Evolutionary conservation across 1,140 invertebrate species (phyloP), one percentile per base, ranked within the genome.

Genomic region (Calliopsis andreniformis): DNA sequence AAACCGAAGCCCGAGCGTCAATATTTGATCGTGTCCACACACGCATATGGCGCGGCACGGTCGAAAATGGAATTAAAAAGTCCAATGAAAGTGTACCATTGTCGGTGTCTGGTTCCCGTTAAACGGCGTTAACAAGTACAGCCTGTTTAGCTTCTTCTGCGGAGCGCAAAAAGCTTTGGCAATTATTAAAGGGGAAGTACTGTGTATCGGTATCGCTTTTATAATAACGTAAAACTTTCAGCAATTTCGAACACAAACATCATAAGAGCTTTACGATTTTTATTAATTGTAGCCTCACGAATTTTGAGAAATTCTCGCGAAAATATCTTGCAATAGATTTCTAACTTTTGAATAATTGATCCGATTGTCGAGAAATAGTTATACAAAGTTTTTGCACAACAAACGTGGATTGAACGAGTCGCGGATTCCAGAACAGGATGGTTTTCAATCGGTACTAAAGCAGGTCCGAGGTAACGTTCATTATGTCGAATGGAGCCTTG

Each of bases 1-100:
- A 73, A 66, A 81, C 51, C 78, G 58, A 79, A 73, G 56, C 47
- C 18, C n/a, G 53, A 62, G 66, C 75, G 79, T 78, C 68, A 69
- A 51, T 68, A 81, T 73, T 70, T 79, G 68, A 82, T 82, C 75
- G 30, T 25, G 47, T 43, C 18, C 42, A 45, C 23, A 25, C 68
- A 51, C 18, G 63, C 39, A 39, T 56, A 56, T 45, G 51, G 20
- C 39, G 39, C 39, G 2, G 23, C n/a, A 42, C 56, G n/a, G 20
- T 64, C 28, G 51, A 75, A 67, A 67, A 63, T 67, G 39, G 43
- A 75, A 66, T 75, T 35, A 45, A 75, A 67, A 75, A 75, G 35
- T n/a, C 5, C 62, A 25, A 56, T 7, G 14, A 23, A 20, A 25
- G 23, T 25, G 32, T 32, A 49, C 1, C 32, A 56, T 42, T 20